phyloP scores from a whole-genome alignment of 53 echinoderm and acorn worm species.

The Hippasteria phrygiana region DNA sequence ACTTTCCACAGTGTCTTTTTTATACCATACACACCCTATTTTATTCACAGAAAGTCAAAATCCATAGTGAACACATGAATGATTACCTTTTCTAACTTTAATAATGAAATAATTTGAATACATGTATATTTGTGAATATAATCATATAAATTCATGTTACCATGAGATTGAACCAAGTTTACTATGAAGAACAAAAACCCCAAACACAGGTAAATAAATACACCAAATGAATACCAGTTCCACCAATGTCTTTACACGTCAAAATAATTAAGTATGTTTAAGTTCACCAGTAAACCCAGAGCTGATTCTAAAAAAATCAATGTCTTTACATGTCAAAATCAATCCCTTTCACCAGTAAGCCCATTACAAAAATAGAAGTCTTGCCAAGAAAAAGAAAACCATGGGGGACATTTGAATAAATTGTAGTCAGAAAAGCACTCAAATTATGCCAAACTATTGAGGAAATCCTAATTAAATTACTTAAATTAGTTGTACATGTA shows the following conservation, averaged over 20 bases:
- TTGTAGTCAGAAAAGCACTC: background rate
- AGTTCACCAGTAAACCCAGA: no score
- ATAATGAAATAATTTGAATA: conserved; percentile 27
- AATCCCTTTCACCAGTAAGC: background rate
- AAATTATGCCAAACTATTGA: background rate
- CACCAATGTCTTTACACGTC: background rate
- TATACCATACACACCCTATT: conserved; percentile 57
- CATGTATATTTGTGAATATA: conserved; percentile 10
- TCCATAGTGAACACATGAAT: conserved; percentile 30
- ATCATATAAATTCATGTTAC: background rate
- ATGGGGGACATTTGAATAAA: background rate
- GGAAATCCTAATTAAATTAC: background rate
- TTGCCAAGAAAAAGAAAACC: background rate
- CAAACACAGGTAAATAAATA: conserved; percentile 2
- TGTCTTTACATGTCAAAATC: background rate
- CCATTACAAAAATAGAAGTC: background rate
- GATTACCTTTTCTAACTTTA: conserved; percentile 2
- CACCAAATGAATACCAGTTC: conserved; percentile 5
- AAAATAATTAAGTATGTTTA: no score
- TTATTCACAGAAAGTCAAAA: conserved; percentile 62
- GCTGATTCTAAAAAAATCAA: no score
- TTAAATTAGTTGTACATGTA: no score
- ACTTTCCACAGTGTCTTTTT: background rate
- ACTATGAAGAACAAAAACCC: background rate
- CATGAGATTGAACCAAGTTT: background rate